Evolutionary conservation across 37 sponge, comb jelly and placozoan species (phyloP).

Genomic region (Ianthella basta): DNA sequence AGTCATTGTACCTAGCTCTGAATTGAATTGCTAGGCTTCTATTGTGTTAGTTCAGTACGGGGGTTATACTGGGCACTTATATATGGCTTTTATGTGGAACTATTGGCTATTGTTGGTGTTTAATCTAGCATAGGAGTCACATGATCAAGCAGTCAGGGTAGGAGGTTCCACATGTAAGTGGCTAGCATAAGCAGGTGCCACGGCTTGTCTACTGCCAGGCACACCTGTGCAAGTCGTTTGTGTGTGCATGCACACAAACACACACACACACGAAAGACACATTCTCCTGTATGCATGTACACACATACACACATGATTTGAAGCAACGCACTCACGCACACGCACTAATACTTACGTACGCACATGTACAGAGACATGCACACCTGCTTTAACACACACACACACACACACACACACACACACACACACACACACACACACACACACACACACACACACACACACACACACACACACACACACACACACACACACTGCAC

Average conservation of each 20-base stretch:
- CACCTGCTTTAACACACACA: constrained; percentile 7
- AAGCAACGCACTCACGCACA: neutral
- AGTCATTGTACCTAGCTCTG: too few relatives aligned
- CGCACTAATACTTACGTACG: neutral
- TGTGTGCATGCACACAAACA: constrained; percentile 7
- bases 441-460: constrained; percentile 11
- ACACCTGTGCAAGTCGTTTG: too few relatives aligned
- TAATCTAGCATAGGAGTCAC: too few relatives aligned
- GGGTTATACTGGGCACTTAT: too few relatives aligned
- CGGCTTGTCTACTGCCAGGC: too few relatives aligned
- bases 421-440: constrained; percentile 23
- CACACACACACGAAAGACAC: neutral
- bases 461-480: neutral
- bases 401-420: constrained; percentile 29
- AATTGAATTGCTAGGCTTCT: too few relatives aligned
- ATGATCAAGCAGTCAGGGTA: neutral
- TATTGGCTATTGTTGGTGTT: too few relatives aligned
- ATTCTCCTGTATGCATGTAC: neutral
- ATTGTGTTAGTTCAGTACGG: too few relatives aligned
- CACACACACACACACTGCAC: constrained; percentile 24
- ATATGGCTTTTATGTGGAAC: too few relatives aligned
- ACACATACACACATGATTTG: constrained; percentile 6
- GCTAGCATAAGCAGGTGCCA: too few relatives aligned
- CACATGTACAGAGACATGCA: constrained; percentile 1
- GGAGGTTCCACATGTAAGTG: neutral